Evolutionary conservation across 2,113 vertebrate genomes (phyloP).

Genomic region (Corvus cornix): DNA sequence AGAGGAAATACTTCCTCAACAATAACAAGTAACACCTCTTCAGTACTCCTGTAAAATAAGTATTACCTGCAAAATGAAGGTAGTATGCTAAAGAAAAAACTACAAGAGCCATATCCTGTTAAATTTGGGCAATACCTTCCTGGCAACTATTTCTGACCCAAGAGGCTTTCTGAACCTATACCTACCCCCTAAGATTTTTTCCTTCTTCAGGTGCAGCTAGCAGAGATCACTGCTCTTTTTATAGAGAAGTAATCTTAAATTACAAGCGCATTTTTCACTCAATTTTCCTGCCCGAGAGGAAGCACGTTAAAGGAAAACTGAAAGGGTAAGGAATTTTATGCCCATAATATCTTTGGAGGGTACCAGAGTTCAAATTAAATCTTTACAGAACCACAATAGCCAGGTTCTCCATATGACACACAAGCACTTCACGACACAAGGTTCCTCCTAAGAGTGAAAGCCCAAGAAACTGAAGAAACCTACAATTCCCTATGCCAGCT

Average conservation of each 20-base stretch:
- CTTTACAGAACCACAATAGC: background rate
- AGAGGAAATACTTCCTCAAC: background rate
- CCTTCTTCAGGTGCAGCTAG: background rate
- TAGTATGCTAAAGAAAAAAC: background rate
- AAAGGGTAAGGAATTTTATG: background rate
- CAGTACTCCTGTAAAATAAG: background rate
- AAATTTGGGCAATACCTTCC: background rate
- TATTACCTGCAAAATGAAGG: background rate
- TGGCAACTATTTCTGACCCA: background rate
- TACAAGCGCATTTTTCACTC: background rate
- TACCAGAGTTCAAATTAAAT: background rate
- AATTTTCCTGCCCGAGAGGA: background rate
- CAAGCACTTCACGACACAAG: background rate
- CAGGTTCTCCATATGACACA: background rate
- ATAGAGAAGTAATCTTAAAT: background rate
- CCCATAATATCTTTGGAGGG: background rate
- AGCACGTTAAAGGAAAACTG: background rate
- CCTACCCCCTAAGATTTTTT: fast-evolving
- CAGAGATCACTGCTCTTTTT: background rate
- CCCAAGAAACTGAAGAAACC: background rate
- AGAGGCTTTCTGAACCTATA: background rate
- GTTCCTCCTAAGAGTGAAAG: background rate
- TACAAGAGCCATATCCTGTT: background rate
- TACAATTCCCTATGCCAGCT: background rate
- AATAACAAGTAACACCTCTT: background rate